phyloP scores from a whole-genome alignment of 2,113 vertebrate species.

The Chloropsis hardwickii region DNA sequence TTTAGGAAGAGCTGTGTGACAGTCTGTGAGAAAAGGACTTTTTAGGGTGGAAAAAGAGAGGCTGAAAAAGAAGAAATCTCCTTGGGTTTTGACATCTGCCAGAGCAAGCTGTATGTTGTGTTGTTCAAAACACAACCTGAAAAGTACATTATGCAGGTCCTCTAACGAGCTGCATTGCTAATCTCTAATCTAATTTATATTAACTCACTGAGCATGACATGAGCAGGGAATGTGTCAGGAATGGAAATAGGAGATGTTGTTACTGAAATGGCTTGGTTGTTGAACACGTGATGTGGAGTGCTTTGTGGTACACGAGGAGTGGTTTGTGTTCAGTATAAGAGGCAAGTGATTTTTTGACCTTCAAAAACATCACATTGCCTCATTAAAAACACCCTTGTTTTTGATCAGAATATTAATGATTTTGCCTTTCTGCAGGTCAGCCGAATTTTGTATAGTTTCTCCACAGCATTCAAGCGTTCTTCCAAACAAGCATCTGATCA shows the following conservation, averaged over 20 bases:
- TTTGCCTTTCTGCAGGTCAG: slow-evolving; percentile 82
- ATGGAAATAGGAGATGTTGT: not conserved
- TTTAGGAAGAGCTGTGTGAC: not conserved
- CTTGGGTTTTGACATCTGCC: not conserved
- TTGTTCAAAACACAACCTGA: not conserved
- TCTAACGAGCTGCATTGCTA: not conserved
- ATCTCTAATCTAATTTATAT: not conserved
- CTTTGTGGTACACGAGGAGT: not conserved
- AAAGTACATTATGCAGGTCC: not conserved
- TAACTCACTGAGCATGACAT: not conserved
- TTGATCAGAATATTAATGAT: not conserved
- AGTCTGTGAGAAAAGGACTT: not conserved
- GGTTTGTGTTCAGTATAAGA: not conserved
- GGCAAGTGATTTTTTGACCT: not conserved
- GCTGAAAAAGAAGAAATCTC: not conserved
- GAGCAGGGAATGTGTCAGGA: not conserved
- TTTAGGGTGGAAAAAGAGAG: not conserved
- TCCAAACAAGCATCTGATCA: slow-evolving; percentile 82
- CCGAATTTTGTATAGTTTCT: slow-evolving; percentile 95
- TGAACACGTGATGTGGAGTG: not conserved
- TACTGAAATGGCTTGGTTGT: not conserved
- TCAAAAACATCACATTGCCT: not conserved
- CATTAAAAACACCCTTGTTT: not conserved
- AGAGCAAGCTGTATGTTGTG: not conserved
- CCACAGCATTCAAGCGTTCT: slow-evolving; percentile 91